phyloP scores from a whole-genome alignment of 2,888 invertebrate genomes.

The Cybosia mesomella region DNA sequence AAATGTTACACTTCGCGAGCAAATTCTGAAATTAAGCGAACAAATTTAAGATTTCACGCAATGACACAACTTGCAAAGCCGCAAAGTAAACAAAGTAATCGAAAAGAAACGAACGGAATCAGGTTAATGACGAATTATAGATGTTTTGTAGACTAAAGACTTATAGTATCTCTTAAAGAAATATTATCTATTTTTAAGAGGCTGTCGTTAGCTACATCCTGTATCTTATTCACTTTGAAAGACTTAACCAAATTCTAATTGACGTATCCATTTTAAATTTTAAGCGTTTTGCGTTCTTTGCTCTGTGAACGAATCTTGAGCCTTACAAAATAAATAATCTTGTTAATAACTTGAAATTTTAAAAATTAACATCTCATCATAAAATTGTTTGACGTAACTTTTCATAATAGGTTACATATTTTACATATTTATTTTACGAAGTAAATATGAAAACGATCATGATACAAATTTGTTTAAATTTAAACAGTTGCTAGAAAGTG shows the following conservation, averaged over 20 bases:
- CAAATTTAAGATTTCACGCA: constrained; percentile 6
- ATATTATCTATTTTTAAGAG: neutral
- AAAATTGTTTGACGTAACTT: neutral
- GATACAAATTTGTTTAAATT: constrained; percentile 1
- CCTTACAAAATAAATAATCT: too few relatives aligned
- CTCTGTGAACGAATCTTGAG: too few relatives aligned
- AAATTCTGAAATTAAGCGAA: constrained; percentile 3
- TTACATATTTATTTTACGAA: too few relatives aligned
- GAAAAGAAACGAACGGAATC: neutral
- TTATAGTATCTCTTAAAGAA: neutral
- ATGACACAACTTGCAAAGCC: constrained; percentile 1
- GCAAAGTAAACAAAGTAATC: neutral
- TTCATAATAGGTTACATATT: too few relatives aligned
- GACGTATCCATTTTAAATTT: too few relatives aligned
- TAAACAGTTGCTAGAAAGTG: constrained; percentile 17
- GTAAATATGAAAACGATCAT: neutral
- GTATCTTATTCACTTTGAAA: too few relatives aligned
- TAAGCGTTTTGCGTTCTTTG: too few relatives aligned
- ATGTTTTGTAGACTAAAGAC: neutral
- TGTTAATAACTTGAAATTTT: neutral
- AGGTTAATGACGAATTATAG: neutral
- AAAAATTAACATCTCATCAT: neutral
- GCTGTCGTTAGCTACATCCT: too few relatives aligned
- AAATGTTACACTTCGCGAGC: neutral
- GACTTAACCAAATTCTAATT: too few relatives aligned